phyloP scores from a whole-genome alignment of 2,797 vertebrate genomes.

The Acomys russatus region DNA sequence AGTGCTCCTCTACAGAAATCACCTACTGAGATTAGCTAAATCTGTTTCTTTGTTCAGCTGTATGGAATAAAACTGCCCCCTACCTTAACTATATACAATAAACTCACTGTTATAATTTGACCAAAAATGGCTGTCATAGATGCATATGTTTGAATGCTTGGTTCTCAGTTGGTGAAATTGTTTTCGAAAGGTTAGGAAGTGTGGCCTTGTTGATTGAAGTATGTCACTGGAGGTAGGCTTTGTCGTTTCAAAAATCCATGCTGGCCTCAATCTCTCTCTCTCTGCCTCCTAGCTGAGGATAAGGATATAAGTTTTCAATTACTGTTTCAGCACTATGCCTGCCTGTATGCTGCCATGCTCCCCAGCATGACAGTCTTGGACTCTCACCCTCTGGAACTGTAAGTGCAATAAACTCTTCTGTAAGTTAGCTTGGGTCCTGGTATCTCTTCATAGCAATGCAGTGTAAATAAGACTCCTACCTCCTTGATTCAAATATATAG shows the following conservation, averaged over 20 bases:
- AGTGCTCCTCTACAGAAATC: background rate
- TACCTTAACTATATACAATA: too few relatives aligned
- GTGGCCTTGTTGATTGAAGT: too few relatives aligned
- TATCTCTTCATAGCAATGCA: background rate
- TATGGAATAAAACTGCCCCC: too few relatives aligned
- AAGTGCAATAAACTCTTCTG: background rate
- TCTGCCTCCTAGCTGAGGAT: background rate
- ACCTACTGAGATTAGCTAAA: background rate
- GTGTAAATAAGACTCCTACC: background rate
- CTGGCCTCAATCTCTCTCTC: background rate
- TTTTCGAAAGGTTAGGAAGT: too few relatives aligned
- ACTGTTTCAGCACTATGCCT: background rate
- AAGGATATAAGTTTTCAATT: background rate
- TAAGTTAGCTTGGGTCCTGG: background rate
- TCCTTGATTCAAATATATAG: background rate
- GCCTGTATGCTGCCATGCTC: accelerated
- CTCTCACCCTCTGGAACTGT: background rate
- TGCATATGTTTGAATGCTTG: background rate
- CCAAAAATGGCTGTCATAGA: background rate
- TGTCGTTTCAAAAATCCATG: too few relatives aligned
- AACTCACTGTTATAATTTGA: background rate
- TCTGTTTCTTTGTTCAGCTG: background rate
- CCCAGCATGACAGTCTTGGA: background rate
- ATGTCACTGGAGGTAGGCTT: too few relatives aligned
- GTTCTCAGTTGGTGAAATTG: background rate